Base-by-base conservation (phyloP, 2,888 invertebrate genomes). In the Gerris lacustris region DNA sequence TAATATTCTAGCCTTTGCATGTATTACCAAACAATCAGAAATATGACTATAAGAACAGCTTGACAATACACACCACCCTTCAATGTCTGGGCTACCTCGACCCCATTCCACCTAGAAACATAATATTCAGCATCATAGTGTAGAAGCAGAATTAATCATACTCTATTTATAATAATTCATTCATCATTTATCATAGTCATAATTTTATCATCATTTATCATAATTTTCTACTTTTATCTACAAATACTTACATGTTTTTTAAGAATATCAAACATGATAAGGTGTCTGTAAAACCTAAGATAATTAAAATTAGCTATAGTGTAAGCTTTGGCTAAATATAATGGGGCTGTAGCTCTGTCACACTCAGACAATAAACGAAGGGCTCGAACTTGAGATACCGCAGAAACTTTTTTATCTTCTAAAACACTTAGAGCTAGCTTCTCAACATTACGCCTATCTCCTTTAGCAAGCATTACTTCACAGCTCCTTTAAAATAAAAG, bases 251-350 rank as follows among this genome's bases (percentile, higher is more conserved):
- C 64, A 9, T 64, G 11, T 18, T 64, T n/a, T 2, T n/a, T 31
- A 64, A 64, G 18, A 7, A 64, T 64, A 64, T 64, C 64, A 64
- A 64, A 64, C 17, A 64, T n/a, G 5, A 64, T 9, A 17, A 67
- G 44, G 11, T 67, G 31, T n/a, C 15, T 67, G 15, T 44, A 85
- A 78, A 91, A 91, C 75, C 91, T 88, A 76, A 94, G 83, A 79
- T 92, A 88, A 76, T 91, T 88, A 63, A 86, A 85, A 74, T 86
- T 85, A 1, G 92, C 89, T 72, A 90, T 81, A 18, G 88, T 86
- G n/a, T 93, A 81, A 5, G 92, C 92, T 88, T 82, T 75, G 83
- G 82, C 78, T 84, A 86, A 71, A 84, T 85, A 79, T 80, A 84
- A 75, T 78, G 79, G 79, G 76, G 83, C 83, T 75, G 75, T 80